These are phyloP conservation scores for Castor canadensis DNA, from an alignment of 2,113 vertebrate genomes.

Conservation along the genomic window DNA sequence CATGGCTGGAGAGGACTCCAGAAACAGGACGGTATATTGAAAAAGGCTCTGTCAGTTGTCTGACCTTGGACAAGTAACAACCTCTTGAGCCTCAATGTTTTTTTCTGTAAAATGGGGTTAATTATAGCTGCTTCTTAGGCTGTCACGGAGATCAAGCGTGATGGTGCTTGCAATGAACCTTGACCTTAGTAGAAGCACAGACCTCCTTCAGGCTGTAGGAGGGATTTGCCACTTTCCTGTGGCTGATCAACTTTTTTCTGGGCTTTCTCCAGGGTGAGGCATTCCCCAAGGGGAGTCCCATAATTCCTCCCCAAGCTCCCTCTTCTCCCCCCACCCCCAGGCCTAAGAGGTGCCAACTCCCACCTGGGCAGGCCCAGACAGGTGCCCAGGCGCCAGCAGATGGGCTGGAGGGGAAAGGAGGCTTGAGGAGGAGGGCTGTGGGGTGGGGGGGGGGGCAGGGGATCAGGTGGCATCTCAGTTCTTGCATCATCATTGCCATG, in stretches of 20 bases:
- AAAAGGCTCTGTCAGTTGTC: neutral
- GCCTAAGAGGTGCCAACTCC: constrained; percentile 70
- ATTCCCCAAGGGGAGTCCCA: constrained; percentile 46
- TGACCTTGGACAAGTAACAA: constrained; percentile 5
- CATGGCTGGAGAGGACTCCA: neutral
- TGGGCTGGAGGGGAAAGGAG: constrained; percentile 78
- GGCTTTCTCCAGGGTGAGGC: constrained; percentile 34
- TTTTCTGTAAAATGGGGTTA: constrained; percentile 45
- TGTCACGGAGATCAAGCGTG: neutral
- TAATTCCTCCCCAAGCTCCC: constrained; percentile 58
- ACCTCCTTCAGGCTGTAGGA: neutral
- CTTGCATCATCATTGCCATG: constrained; percentile 83
- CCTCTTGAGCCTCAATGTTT: neutral
- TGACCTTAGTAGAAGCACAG: neutral
- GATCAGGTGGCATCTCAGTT: constrained; percentile 82
- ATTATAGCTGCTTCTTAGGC: neutral
- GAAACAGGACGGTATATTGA: neutral
- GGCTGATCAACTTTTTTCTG: constrained; percentile 37
- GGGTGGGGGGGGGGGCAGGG: constrained; percentile 62
- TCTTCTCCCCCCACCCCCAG: neutral
- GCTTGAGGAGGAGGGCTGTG: constrained; percentile 60
- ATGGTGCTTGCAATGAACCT: neutral
- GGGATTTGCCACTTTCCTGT: constrained; percentile 11
- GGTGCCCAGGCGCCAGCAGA: constrained; percentile 77
- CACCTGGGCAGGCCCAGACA: constrained; percentile 81